These are phyloP conservation scores for Trachelus troglodyta DNA, from an alignment of 2,888 invertebrate species.

Conservation along the genomic window DNA sequence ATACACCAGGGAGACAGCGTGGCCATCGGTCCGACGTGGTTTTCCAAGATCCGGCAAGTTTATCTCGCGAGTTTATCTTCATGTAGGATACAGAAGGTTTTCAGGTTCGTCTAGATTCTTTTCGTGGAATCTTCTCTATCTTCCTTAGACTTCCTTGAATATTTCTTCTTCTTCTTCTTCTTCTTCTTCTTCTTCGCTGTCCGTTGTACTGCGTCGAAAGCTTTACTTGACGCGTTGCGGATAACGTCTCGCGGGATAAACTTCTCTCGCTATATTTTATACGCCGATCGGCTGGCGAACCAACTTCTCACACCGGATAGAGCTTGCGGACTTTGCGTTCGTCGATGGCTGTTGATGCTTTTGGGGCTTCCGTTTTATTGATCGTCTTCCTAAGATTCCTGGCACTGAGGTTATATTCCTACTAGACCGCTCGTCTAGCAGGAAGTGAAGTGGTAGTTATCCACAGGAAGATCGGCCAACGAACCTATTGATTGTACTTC, in stretches of 20 bases:
- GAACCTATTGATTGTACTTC: slow-evolving; percentile 48
- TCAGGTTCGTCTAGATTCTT: slow-evolving; percentile 40
- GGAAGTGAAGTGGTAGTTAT: slow-evolving; percentile 42
- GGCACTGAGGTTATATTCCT: slow-evolving; percentile 43
- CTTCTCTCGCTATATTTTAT: not conserved
- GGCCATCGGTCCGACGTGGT: slow-evolving; percentile 54
- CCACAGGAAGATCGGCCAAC: slow-evolving; percentile 40
- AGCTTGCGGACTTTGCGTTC: not conserved
- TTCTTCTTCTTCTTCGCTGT: not conserved
- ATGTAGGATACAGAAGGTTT: slow-evolving; percentile 42
- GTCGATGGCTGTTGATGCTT: slow-evolving; percentile 10
- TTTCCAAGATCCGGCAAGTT: slow-evolving; percentile 43
- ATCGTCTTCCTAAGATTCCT: slow-evolving; percentile 46
- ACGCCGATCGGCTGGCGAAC: slow-evolving; percentile 2
- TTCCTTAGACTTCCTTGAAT: not conserved
- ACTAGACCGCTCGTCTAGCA: slow-evolving; percentile 40
- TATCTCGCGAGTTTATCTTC: slow-evolving; percentile 45
- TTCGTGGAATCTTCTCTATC: not conserved
- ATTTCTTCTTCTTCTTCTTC: not conserved
- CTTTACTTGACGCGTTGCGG: slow-evolving; percentile 29
- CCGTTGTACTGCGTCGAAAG: slow-evolving; percentile 38
- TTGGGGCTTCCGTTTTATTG: slow-evolving; percentile 37
- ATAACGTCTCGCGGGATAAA: not conserved
- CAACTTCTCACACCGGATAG: not conserved
- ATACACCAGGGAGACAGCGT: slow-evolving; percentile 30